Evolutionary conservation across 2,888 invertebrate genomes (phyloP), one percentile per base, ranked within the genome.

Genomic region (Agonopterix arenella): DNA sequence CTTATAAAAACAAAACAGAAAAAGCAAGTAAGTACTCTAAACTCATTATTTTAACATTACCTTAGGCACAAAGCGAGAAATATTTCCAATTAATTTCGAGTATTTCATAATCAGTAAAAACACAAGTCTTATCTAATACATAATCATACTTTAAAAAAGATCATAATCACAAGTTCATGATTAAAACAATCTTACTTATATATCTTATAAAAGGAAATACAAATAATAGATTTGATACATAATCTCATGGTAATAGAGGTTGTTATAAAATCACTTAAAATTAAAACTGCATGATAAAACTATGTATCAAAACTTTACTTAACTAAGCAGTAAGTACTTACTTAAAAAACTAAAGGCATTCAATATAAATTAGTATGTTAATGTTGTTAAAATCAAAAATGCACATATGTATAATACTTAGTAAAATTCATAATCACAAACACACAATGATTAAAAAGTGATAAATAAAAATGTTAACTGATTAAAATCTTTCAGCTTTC

Each of bases 361-460:
- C 75, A 80, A 65, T 76, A 68, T 75, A 70, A 73, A 83, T 81
- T 80, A 78, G 72, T 62, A 84, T 86, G 86, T 89, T 89, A 89
- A 83, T 84, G 74, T 60, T 73, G 88, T 88, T 89, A 89, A 88
- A 88, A 88, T 85, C 79, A 82, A 84, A 83, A 83, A 81, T 82
- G 84, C 84, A 78, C 69, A 74, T n/a, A n/a, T 67, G 66, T 53
- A 57, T 47, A 52, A 48, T 28, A 50, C 36, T 36, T 63, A 69
- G 61, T 62, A 63, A 66, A 63, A 74, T 75, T 72, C 68, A 76
- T 73, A 80, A 81, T 76, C 68, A 80, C 66, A 74, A 28, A 73
- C 68, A 78, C 64, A 74, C 60, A 76, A 73, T 70, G 72, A 80
- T 78, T 67, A 64, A n/a, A n/a, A n/a, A 59, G 28, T 28, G 70